phyloP scores from a whole-genome alignment of 1,140 invertebrate genomes.

The Pseudachorutes palmiensis region DNA sequence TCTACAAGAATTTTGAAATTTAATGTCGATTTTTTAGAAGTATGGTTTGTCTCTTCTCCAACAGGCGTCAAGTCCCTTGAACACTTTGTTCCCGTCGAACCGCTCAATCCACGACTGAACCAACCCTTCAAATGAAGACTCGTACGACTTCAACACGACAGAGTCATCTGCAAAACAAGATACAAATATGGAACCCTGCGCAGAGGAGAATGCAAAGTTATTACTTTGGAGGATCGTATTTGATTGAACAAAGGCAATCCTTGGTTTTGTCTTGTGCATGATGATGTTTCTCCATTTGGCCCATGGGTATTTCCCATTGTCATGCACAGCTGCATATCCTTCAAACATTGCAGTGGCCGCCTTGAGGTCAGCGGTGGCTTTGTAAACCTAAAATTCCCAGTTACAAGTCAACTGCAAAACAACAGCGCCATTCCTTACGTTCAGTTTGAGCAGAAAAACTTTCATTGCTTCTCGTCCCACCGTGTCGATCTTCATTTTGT shows the following conservation, averaged over 20 bases:
- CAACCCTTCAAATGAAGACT: slow-evolving; percentile 61
- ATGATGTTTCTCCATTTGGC: slow-evolving; percentile 75
- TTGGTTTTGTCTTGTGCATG: slow-evolving; percentile 75
- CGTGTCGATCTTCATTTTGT: slow-evolving; percentile 67
- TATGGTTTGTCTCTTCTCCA: slow-evolving; percentile 34
- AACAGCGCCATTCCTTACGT: slow-evolving; percentile 47
- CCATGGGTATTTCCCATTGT: slow-evolving; percentile 57
- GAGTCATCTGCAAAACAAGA: slow-evolving; percentile 19
- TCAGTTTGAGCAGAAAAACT: slow-evolving; percentile 54
- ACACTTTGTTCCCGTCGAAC: slow-evolving; percentile 44
- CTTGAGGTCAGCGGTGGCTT: slow-evolving; percentile 71
- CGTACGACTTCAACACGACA: slow-evolving; percentile 62
- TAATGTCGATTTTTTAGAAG: too few species aligned
- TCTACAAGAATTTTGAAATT: too few species aligned
- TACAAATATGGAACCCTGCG: neutral
- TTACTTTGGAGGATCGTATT: slow-evolving; percentile 61
- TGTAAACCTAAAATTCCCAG: slow-evolving; percentile 62
- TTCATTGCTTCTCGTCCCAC: slow-evolving; percentile 78
- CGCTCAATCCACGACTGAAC: slow-evolving; percentile 75
- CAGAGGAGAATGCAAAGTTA: neutral
- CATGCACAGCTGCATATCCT: slow-evolving; percentile 67
- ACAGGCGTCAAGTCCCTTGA: slow-evolving; percentile 31
- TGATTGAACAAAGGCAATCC: slow-evolving; percentile 82
- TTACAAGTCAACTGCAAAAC: neutral
- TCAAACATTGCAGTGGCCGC: slow-evolving; percentile 67